phyloP scores from a whole-genome alignment of 1,140 invertebrate genomes.

The Pteromalus puparum region DNA sequence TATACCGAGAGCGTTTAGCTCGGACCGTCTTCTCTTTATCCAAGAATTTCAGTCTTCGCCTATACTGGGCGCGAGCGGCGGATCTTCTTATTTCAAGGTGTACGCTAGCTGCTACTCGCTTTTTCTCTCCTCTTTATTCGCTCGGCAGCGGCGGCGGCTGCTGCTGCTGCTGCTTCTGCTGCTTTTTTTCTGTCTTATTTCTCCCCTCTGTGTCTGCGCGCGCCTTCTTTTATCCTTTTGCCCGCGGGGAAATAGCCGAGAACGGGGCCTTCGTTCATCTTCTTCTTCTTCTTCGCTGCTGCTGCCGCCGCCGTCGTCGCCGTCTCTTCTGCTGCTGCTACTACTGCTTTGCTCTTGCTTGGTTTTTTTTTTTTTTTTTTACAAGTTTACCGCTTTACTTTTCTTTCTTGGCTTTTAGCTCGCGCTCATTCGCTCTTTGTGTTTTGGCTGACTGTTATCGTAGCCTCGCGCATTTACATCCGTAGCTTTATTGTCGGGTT shows the following conservation, averaged over 20 bases:
- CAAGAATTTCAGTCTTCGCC: constrained; percentile 37
- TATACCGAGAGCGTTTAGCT: constrained; percentile 56
- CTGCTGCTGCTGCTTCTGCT: background rate
- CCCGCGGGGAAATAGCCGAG: constrained; percentile 13
- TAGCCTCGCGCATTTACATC: constrained; percentile 43
- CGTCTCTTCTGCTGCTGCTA: too few species aligned
- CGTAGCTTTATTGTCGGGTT: constrained; percentile 30
- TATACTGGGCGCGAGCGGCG: constrained; percentile 33
- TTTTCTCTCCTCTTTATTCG: constrained; percentile 5
- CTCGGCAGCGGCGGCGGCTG: background rate
- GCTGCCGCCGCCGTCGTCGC: too few species aligned
- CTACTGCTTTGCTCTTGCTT: background rate
- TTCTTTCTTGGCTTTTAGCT: constrained; percentile 40
- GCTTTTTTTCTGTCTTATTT: background rate
- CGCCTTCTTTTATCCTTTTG: constrained; percentile 14
- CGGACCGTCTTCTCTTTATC: constrained; percentile 38
- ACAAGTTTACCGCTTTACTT: constrained; percentile 48
- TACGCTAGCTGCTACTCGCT: background rate
- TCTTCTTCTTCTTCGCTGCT: background rate
- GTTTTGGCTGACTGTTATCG: constrained; percentile 39
- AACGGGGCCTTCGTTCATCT: background rate
- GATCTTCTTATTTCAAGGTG: constrained; percentile 50
- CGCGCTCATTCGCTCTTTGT: constrained; percentile 36
- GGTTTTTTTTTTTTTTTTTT: constrained; percentile 38
- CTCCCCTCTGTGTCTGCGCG: constrained; percentile 3